Evolutionary conservation across 1,140 invertebrate genomes (phyloP).

Genomic region (Drosophila erecta): DNA sequence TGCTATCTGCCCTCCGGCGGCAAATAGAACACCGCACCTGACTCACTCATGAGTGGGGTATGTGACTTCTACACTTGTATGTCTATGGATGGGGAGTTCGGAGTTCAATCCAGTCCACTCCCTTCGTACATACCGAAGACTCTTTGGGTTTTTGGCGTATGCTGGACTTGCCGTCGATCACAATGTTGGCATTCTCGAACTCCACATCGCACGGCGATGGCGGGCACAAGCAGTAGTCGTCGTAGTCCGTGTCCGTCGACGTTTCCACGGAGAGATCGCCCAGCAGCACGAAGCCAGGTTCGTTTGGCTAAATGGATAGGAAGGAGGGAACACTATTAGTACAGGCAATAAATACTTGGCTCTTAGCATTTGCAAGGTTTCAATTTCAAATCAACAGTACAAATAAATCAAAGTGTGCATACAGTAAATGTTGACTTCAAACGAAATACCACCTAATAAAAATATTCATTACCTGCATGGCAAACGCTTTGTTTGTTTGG

Average conservation of each 20-base stretch:
- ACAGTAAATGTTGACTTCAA: not conserved
- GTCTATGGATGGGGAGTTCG: too few species aligned
- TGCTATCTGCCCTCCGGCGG: conserved; percentile 25
- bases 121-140: conserved; percentile 69
- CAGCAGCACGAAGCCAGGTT: conserved; percentile 88
- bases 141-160: conserved; percentile 88
- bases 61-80: not conserved
- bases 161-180: conserved; percentile 94
- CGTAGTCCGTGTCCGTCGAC: conserved; percentile 87
- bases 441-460: not conserved
- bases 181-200: conserved; percentile 94
- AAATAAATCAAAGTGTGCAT: too few species aligned
- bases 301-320: conserved; percentile 86
- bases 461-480: not conserved
- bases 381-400: too few species aligned
- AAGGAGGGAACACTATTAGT: not conserved
- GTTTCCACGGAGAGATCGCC: conserved; percentile 87
- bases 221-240: conserved; percentile 87
- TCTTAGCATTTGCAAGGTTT: too few species aligned
- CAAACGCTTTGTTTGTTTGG: not conserved
- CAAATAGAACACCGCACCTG: conserved; percentile 13
- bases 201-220: conserved; percentile 92
- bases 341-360: too few species aligned
- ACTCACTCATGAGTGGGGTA: conserved; percentile 8
- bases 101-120: not conserved